Percentiles rank a stretch among this genome's conserved stretches.
phyloP scores from a whole-genome alignment of 2,797 vertebrate species.

The Macrochelys suwanniensis region DNA sequence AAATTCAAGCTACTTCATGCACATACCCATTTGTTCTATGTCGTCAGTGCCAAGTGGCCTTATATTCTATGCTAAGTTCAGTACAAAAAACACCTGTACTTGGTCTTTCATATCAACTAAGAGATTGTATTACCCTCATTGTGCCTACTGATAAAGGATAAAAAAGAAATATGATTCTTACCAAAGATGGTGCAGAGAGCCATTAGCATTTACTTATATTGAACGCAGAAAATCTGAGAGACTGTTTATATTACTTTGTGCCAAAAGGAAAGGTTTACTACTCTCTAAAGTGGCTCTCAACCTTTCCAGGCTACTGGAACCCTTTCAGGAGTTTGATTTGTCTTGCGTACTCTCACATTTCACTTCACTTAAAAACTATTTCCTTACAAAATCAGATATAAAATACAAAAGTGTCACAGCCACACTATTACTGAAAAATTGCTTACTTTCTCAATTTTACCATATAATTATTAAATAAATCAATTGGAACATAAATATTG shows the following conservation, averaged over 20 bases:
- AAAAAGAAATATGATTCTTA: neutral
- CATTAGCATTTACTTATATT: neutral
- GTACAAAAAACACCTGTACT: constrained; percentile 17
- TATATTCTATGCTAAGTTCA: constrained; percentile 19
- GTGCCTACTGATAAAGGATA: neutral
- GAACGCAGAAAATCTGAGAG: neutral
- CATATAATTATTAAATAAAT: too few species aligned
- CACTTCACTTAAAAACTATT: too few species aligned
- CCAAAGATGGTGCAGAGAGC: neutral
- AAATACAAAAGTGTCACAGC: too few species aligned
- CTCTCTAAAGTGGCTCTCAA: neutral
- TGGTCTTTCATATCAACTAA: constrained; percentile 48
- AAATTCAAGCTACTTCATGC: neutral
- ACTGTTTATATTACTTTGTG: neutral
- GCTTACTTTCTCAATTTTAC: too few species aligned
- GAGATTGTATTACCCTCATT: neutral
- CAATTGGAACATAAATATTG: too few species aligned
- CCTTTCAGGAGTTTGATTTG: too few species aligned
- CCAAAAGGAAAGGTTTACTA: neutral
- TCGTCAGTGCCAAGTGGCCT: neutral
- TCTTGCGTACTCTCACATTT: too few species aligned
- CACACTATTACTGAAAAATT: too few species aligned
- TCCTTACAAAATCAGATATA: too few species aligned
- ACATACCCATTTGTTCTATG: neutral
- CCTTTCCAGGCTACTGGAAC: too few species aligned